Percentiles rank a stretch among this genome's conserved stretches.
Conservation (phyloP, 2,888 invertebrate species). For the Eupithecia exiguata region DNA sequence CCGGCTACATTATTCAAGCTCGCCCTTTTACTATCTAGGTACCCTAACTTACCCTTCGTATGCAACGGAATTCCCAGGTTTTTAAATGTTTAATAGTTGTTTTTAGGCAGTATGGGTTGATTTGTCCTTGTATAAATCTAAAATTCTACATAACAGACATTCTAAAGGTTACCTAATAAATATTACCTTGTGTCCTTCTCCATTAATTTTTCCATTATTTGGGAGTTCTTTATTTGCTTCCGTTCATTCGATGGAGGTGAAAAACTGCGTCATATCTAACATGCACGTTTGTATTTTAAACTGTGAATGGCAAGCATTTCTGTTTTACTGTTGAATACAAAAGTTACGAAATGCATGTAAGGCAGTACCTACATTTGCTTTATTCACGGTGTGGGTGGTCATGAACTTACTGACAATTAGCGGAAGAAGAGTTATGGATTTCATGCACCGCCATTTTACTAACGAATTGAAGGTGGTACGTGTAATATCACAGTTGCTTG, state of each 20-base stretch:
- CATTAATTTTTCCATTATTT: not conserved
- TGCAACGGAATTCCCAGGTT: too few relatives aligned
- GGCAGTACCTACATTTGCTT: conserved; percentile 46
- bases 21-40: conserved; percentile 19
- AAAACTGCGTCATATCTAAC: not conserved
- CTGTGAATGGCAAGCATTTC: conserved; percentile 2
- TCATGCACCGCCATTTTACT: conserved; percentile 9
- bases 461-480: not conserved
- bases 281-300: conserved; percentile 2
- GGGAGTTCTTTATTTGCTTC: not conserved
- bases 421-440: conserved; percentile 19
- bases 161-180: not conserved
- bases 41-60: not conserved
- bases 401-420: conserved; percentile 45
- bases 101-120: too few relatives aligned
- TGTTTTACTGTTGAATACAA: conserved; percentile 53
- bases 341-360: conserved; percentile 43
- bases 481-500: not conserved
- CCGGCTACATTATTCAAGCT: conserved; percentile 49
- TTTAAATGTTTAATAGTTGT: too few relatives aligned
- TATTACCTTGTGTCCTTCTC: not conserved
- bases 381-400: conserved; percentile 65
- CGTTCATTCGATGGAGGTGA: not conserved
- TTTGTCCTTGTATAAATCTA: too few relatives aligned
- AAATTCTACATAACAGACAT: not conserved